Evolutionary conservation across 2,888 invertebrate species (phyloP), one percentile per base, ranked within the genome.

Genomic region (Charanyca ferruginea): DNA sequence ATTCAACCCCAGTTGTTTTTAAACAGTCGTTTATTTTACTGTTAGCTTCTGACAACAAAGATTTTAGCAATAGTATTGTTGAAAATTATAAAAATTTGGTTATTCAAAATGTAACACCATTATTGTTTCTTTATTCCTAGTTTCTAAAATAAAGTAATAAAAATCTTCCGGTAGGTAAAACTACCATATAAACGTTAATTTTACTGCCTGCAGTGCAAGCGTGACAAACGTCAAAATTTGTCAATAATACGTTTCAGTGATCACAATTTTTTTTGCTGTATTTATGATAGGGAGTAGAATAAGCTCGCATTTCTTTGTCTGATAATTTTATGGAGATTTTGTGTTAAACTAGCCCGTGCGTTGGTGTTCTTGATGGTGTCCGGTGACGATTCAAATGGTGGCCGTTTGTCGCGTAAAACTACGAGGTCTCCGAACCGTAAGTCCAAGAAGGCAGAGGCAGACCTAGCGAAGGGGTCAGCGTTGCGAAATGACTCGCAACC

Each of bases 351-450:
- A 88, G 87, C 88, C 83, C 83, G 87, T 86, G 89, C 88, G 90
- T 88, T 87, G 89, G 90, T 93, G 92, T 93, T 93, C 94, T 95
- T 95, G 91, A 96, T 96, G 95, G 95, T 96, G 94, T 95, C 95
- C 91, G 95, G 95, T 91, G 95, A 95, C 91, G 95, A 96, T 93
- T 95, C 95, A 91, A 96, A 96, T 95, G 95, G 94, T 94, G 93
- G 94, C 90, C 96, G 96, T 93, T 96, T 96, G 96, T 96, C 96
- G 91, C 96, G 97, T 85, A 97, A 96, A 96, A 96, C 95, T 90
- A 96, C 96, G 90, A 96, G 96, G 95, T 96, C 96, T 81, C 96
- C 96, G 85, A 96, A 96, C 90, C 96, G 96, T 91, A 96, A 96
- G 91, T 96, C 96, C 66, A 96, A 96, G 91, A 96, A 96, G 92